A percentile compares a stretch with the other conserved stretches of the same genome.
phyloP scores from a whole-genome alignment of 2,113 vertebrate species.

The Lethenteron camtschaticum region DNA sequence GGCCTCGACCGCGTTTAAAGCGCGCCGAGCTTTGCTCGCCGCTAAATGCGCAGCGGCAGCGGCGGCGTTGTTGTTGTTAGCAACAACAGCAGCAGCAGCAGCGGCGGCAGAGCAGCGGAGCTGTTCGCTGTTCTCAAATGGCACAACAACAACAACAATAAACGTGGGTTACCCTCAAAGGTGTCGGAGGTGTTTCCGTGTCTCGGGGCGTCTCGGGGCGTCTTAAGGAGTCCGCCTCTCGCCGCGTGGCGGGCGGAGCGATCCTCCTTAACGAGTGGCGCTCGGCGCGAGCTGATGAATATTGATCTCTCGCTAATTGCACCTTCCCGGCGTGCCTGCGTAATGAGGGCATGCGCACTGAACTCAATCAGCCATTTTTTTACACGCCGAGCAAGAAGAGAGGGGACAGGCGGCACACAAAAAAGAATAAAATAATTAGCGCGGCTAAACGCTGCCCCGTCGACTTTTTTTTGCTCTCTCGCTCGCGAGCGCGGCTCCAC shows the following conservation, averaged over 20 bases:
- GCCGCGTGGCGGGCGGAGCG: background rate
- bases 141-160: background rate
- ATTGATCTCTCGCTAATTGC: constrained; percentile 5
- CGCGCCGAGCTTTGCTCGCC: too few relatives aligned
- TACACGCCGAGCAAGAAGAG: background rate
- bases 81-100: too few relatives aligned
- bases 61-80: too few relatives aligned
- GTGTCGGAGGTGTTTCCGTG: background rate
- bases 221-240: background rate
- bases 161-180: background rate
- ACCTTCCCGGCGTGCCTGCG: constrained; percentile 4
- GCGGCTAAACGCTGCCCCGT: background rate
- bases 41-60: too few relatives aligned
- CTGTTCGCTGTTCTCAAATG: background rate
- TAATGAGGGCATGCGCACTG: constrained; percentile 6
- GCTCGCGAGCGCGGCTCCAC: too few relatives aligned
- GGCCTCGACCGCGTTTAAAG: too few relatives aligned
- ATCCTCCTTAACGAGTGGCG: background rate
- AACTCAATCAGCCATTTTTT: constrained; percentile 6
- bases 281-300: constrained; percentile 3
- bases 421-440: constrained; percentile 3
- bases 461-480: too few relatives aligned
- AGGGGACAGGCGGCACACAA: background rate
- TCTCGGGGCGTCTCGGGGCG: background rate
- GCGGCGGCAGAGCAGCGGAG: background rate